Base-by-base conservation (phyloP, 2,797 vertebrate species). In the Pteronotus mesoamericanus region DNA sequence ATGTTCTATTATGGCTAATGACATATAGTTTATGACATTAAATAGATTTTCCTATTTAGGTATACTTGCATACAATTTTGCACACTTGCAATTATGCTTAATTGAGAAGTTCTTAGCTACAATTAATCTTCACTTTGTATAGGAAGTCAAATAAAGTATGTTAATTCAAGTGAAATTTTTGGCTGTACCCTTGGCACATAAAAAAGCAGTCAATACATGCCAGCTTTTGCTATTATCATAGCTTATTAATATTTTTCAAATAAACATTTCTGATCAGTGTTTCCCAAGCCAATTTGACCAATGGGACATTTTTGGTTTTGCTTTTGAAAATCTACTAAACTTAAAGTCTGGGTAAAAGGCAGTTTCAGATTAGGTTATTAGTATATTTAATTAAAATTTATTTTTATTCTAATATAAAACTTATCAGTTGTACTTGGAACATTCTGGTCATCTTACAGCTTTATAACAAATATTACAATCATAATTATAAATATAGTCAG, bases 31-130 rank as follows among this genome's bases (percentile, higher is more conserved):
- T n/a, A n/a, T n/a, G n/a, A n/a, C n/a, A n/a, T n/a, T n/a, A n/a
- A n/a, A 82, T 92, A 78, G 3, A 78, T 88, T 87, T 96, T 93
- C 29, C 68, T 89, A 29, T 46, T 91, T 86, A 95, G 91, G 34
- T 64, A 95, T 79, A 22, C 22, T 93, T 96, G 24, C 46, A 79
- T 88, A 57, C 89, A 86, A 94, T 74, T 92, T 83, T 93, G 9
- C 2, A 83, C 74, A 42, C 11, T 87, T 93, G 55, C 24, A 91
- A 26, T 74, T 82, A 87, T 84, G 61, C 21, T 91, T 91, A 82
- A 89, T n/a, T 39, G n/a, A 96, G 8, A 80, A 46, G 86, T 64
- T 72, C 11, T 75, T 59, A 77, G 34, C 53, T 82, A 44, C 34
- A 75, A 32, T 82, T 78, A 86, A 75, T 86, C 29, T 83, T 91